Base-by-base conservation (phyloP, 2,797 vertebrate genomes). In the Sphenodon punctatus region DNA sequence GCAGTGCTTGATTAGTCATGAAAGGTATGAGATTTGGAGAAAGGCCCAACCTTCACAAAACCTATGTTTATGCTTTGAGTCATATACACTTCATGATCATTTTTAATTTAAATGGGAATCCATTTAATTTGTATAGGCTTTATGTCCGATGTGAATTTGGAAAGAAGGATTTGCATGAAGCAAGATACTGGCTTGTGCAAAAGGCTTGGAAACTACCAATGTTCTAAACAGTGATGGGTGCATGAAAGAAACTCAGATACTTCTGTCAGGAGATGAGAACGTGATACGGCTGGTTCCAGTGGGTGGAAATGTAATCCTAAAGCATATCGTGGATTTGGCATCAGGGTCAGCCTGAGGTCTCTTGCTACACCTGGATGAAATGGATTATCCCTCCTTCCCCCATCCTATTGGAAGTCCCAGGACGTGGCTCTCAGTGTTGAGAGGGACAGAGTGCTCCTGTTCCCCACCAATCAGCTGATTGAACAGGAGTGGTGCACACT, bases 31-130 rank as follows among this genome's bases (percentile, higher is more conserved):
- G 39, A 68, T 3, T 3, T 1, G 3, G 46, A 25, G 74, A 63
- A 30, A 17, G 34, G 10, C 49, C 75, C 63, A 66, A 6, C n/a
- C n/a, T n/a, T n/a, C n/a, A n/a, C 19, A 25, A 23, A 23, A 36
- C 60, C 13, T 1, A 0, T 27, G 39, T 56, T 39, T 46, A 8
- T 32, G 36, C 39, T 17, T 77, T 77, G 20, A 17, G 34, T 56
- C 39, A 16, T 56, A 32, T 39, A n/a, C 0, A 0, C 46, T 27
- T 43, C 9, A 81, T 43, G 34, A 55, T 34, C 34, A 34, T 4
- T 0, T 25, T n/a, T 55, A 61, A 3, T 19, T 80, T 71, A 58
- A 36, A 20, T 20, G 10, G 70, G 10, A n/a, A 23, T 71, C 58
- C 30, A n/a, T 73, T 14, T 14, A 42, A 15, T 8, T 61, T 73